Percentiles rank a stretch among this genome's conserved stretches.
Evolutionary conservation across 2,113 vertebrate species (phyloP).

Genomic region (Vireo altiloquus): DNA sequence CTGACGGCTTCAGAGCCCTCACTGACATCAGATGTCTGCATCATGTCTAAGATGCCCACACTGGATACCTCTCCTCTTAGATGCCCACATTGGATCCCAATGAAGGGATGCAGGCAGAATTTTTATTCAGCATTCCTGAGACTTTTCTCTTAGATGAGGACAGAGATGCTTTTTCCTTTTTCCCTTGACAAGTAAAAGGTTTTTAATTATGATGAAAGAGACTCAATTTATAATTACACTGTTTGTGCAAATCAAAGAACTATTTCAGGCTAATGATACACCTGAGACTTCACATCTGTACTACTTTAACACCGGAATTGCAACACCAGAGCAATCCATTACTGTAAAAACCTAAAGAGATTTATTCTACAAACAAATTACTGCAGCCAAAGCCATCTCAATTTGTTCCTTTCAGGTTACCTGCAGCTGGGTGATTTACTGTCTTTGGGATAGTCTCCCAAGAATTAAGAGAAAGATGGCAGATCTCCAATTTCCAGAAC

Average conservation of each 20-base stretch:
- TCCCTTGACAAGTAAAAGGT: not conserved
- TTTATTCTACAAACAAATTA: not conserved
- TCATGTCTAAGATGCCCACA: not conserved
- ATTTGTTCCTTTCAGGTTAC: not conserved
- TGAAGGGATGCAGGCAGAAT: not conserved
- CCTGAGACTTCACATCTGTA: not conserved
- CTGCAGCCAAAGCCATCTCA: not conserved
- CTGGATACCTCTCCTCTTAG: too few relatives aligned
- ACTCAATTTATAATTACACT: not conserved
- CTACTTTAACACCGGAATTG: not conserved
- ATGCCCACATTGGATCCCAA: fast-evolving
- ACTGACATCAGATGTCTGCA: not conserved
- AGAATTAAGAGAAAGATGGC: not conserved
- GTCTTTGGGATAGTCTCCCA: not conserved
- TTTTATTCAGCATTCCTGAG: not conserved
- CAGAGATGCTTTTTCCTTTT: not conserved
- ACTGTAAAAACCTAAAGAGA: not conserved
- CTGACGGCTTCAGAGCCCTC: not conserved
- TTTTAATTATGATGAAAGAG: not conserved
- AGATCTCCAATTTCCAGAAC: not conserved
- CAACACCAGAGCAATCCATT: not conserved
- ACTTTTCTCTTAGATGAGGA: not conserved
- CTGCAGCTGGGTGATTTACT: not conserved
- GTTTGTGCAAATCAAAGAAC: not conserved
- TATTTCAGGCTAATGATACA: conserved; percentile 1